phyloP scores from a whole-genome alignment of 2,797 vertebrate species.

The Phoxinus dragarum region DNA sequence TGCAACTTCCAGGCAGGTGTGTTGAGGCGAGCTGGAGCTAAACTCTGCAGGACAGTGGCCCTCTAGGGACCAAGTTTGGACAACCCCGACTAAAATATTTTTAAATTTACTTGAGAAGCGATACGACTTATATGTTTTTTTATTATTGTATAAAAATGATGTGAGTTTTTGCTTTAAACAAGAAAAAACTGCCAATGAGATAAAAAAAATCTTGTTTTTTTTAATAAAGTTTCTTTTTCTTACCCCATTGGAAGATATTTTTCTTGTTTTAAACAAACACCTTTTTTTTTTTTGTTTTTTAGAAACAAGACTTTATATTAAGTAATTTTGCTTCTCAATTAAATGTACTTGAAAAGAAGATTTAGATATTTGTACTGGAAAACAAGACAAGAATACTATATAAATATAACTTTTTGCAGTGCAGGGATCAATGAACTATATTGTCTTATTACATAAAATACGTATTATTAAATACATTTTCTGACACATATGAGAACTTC shows the following conservation, averaged over 20 bases:
- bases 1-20: too few relatives aligned
- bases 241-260: too few relatives aligned
- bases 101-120: neutral
- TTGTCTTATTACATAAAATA: neutral
- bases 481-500: conserved; percentile 1
- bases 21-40: too few relatives aligned
- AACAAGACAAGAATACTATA: neutral
- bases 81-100: too few relatives aligned
- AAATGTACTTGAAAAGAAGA: neutral
- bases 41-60: too few relatives aligned
- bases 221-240: too few relatives aligned
- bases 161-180: neutral
- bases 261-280: neutral
- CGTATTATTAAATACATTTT: neutral
- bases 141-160: neutral
- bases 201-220: too few relatives aligned
- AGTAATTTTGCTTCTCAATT: neutral
- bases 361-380: neutral
- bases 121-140: neutral
- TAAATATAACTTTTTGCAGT: neutral
- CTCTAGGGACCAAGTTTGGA: too few relatives aligned
- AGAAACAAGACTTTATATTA: neutral
- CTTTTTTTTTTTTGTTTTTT: neutral
- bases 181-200: neutral
- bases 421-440: neutral